Evolutionary conservation across 2,113 vertebrate species (phyloP).

Genomic region (Meriones unguiculatus): DNA sequence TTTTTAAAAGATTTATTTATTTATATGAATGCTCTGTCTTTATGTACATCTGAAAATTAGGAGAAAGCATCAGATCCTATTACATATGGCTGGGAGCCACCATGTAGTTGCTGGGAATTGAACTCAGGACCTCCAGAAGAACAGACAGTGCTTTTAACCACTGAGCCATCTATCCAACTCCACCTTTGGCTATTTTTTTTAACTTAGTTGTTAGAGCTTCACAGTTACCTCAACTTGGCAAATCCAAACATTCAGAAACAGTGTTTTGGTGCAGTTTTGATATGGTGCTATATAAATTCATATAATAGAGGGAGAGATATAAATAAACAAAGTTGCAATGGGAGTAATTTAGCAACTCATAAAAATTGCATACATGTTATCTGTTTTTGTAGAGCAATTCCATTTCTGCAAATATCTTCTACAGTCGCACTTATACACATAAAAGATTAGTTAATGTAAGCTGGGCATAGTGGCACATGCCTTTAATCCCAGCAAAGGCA

Average conservation of each 20-base stretch:
- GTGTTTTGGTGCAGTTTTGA: not conserved
- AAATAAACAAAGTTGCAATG: slow-evolving; percentile 17
- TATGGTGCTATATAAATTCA: not conserved
- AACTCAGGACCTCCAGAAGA: too few species aligned
- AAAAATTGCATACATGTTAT: not conserved
- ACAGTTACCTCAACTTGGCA: not conserved
- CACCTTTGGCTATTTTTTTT: not conserved
- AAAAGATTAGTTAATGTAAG: not conserved
- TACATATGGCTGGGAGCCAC: too few species aligned
- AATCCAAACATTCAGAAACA: slow-evolving; percentile 38
- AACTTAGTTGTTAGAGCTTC: not conserved
- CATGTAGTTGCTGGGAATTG: too few species aligned
- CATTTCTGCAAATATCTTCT: not conserved
- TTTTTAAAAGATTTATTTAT: not conserved
- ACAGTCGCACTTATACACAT: not conserved
- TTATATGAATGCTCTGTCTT: too few species aligned
- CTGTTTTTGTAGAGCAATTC: not conserved
- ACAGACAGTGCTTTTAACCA: too few species aligned
- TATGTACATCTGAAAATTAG: too few species aligned
- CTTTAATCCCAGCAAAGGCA: not conserved
- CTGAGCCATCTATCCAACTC: too few species aligned
- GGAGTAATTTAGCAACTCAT: slow-evolving; percentile 2
- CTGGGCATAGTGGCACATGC: not conserved
- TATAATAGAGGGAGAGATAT: not conserved
- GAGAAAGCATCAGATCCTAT: too few species aligned